Conservation (phyloP, 2,888 invertebrate genomes). For the Tiliacea citrago region DNA sequence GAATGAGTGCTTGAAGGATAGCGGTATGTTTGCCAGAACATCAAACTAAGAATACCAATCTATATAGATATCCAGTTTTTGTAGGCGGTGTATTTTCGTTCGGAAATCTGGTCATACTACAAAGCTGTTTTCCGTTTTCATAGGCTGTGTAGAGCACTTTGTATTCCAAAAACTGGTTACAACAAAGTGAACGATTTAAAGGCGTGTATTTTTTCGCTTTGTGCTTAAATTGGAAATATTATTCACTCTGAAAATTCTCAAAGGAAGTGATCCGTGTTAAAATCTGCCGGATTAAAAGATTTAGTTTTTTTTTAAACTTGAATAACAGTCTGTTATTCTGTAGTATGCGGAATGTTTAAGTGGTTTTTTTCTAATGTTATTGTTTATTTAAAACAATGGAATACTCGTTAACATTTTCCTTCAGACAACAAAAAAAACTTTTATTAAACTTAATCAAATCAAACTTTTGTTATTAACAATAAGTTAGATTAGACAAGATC, state of each 20-base stretch:
- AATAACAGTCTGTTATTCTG: background rate
- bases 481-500: background rate
- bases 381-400: background rate
- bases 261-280: background rate
- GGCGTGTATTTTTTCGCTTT: conserved; percentile 18
- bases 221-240: background rate
- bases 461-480: background rate
- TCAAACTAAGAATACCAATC: background rate
- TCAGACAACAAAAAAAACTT: background rate
- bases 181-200: conserved; percentile 24
- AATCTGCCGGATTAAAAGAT: background rate
- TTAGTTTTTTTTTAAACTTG: no score
- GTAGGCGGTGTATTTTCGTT: background rate
- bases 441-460: background rate
- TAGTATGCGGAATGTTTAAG: background rate
- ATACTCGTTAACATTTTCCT: background rate
- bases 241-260: background rate
- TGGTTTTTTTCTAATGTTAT: background rate
- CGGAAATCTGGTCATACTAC: background rate
- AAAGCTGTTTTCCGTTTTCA: background rate
- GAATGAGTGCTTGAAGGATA: background rate
- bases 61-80: no score
- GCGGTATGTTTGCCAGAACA: background rate
- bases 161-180: conserved; percentile 5
- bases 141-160: conserved; percentile 22